Evolutionary conservation across 2,888 invertebrate genomes (phyloP).

Genomic region (Acanthopleura granulata): DNA sequence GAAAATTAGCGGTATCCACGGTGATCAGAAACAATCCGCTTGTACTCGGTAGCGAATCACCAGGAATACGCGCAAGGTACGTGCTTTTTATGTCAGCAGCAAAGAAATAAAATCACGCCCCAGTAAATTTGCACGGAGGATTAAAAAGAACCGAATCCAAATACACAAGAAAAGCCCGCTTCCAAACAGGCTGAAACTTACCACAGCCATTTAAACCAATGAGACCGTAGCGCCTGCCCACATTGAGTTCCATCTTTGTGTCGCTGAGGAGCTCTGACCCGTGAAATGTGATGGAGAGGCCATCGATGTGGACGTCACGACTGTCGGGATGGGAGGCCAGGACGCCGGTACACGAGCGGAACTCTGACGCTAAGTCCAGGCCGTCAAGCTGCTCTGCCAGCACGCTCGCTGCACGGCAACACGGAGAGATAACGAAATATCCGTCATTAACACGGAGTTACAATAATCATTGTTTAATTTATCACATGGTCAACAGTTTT

Average conservation of each 20-base stretch:
- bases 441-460: too few species aligned
- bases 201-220: conserved; percentile 98
- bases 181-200: conserved; percentile 63
- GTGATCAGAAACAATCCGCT: too few species aligned
- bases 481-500: too few species aligned
- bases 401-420: conserved; percentile 66
- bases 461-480: too few species aligned
- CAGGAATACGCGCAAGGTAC: too few species aligned
- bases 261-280: conserved; percentile 96
- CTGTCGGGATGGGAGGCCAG: conserved; percentile 95
- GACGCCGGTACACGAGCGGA: conserved; percentile 81
- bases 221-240: conserved; percentile 95
- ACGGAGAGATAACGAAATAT: neutral
- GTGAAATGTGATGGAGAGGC: conserved; percentile 97
- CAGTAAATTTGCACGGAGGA: too few species aligned
- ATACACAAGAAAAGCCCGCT: too few species aligned
- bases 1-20: too few species aligned
- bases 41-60: too few species aligned
- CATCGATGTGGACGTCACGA: conserved; percentile 95
- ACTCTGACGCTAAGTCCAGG: conserved; percentile 88
- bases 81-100: too few species aligned
- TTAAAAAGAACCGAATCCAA: too few species aligned
- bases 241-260: conserved; percentile 96
- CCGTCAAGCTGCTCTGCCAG: conserved; percentile 86
- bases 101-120: too few species aligned